A percentile compares a stretch with the other conserved stretches of the same genome.
phyloP scores from a whole-genome alignment of 2,797 vertebrate species.

The Craterocephalus amniculus region DNA sequence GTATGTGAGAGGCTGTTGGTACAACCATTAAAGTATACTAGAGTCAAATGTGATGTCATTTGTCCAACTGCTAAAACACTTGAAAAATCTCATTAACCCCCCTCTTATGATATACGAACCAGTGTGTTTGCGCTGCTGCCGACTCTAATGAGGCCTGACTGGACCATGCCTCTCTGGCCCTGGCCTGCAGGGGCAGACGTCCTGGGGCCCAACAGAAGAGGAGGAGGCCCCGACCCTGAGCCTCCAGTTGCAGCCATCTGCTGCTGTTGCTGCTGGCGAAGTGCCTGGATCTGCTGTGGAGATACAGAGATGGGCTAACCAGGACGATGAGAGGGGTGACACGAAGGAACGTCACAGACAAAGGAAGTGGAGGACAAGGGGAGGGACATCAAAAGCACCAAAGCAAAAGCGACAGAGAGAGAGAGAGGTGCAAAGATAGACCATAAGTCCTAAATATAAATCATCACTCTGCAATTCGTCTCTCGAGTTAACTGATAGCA shows the following conservation, averaged over 20 bases:
- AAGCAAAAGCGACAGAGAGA: constrained; percentile 61
- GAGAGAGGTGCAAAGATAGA: constrained; percentile 58
- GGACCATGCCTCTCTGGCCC: constrained; percentile 88
- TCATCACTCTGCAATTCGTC: constrained; percentile 32
- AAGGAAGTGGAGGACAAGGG: constrained; percentile 49
- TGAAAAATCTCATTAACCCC: too few relatives aligned
- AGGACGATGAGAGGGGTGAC: constrained; percentile 58
- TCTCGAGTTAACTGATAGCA: constrained; percentile 12
- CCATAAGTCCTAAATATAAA: constrained; percentile 48
- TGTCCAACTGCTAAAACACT: too few relatives aligned
- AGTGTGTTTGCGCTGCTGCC: constrained; percentile 86
- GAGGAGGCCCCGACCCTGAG: constrained; percentile 88
- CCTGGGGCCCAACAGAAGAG: constrained; percentile 89
- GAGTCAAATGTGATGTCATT: too few relatives aligned
- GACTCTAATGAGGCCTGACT: constrained; percentile 90
- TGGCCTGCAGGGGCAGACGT: constrained; percentile 86
- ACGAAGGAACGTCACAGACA: constrained; percentile 44
- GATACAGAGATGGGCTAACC: constrained; percentile 85
- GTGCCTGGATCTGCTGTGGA: constrained; percentile 92
- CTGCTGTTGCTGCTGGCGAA: constrained; percentile 92
- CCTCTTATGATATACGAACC: constrained; percentile 82
- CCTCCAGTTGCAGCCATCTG: constrained; percentile 77
- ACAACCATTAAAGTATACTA: too few relatives aligned
- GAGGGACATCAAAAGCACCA: constrained; percentile 53
- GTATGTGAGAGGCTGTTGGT: too few relatives aligned